Base-by-base conservation (phyloP, 2,797 vertebrate genomes). In the Sebastes miniatus region DNA sequence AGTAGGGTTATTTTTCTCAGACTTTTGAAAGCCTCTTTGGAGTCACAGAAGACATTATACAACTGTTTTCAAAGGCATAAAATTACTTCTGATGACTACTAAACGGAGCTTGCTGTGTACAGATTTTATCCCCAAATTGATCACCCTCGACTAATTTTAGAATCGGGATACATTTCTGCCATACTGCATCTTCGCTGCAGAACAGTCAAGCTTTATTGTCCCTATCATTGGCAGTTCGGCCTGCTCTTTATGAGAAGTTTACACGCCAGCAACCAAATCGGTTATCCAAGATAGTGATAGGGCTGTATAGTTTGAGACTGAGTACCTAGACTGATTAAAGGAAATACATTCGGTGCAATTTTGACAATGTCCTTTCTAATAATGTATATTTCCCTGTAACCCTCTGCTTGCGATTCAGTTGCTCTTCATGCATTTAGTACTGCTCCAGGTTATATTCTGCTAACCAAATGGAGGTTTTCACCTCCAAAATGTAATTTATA, bases 341-440 rank as follows among this genome's bases (percentile, higher is more conserved):
- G n/a, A 65, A 77, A 77, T 70, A 39, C 20, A 73, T 75, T 56
- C 1, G 7, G 12, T 64, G 47, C 14, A 65, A 63, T 83, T 81
- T 73, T 76, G 31, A 69, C 39, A 54, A 22, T 76, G 47, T 58
- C 8, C 32, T 59, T 69, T 65, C 16, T 79, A 76, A 73, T 87
- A 56, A 83, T 66, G 57, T 43, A 18, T 73, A 69, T 69, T 81
- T 83, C 52, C 34, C 52, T 39, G 14, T 39, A 52, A 67, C 54
- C 22, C 18, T 34, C 57, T 43, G 71, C 66, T 29, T 52, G 29
- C n/a, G 24, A 20, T 69, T 79, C n/a, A 59, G 29, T 71, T 72
- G 63, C 36, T 65, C 54, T 65, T 65, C 73, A 72, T 77, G 22
- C 29, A 77, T 85, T 71, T 75, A 69, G 73, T 34, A 50, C 18